Conservation (phyloP, 2,113 vertebrate species). For the Sander vitreus region DNA sequence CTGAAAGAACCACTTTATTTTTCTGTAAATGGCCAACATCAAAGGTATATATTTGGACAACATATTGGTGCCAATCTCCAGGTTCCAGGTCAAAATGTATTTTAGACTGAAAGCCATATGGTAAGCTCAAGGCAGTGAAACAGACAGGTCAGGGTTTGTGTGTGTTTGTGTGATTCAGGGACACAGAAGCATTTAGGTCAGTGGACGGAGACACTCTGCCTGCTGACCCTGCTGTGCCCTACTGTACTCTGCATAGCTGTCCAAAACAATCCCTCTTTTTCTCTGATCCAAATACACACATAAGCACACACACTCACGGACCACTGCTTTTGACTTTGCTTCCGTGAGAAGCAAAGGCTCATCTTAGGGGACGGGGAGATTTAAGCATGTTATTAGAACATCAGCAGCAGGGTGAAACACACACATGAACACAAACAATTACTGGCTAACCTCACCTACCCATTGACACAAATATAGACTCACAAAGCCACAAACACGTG, state of each 20-base stretch:
- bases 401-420: slow-evolving; percentile 48
- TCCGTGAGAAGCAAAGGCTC: slow-evolving; percentile 59
- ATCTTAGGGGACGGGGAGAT: slow-evolving; percentile 47
- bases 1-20: neutral
- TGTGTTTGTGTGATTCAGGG: slow-evolving; percentile 2
- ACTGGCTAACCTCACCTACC: neutral
- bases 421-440: slow-evolving; percentile 17
- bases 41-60: neutral
- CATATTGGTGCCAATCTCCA: neutral
- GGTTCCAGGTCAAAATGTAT: neutral
- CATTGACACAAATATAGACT: slow-evolving; percentile 18
- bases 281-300: slow-evolving; percentile 9
- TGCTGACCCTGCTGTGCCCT: slow-evolving; percentile 51
- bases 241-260: slow-evolving; percentile 24
- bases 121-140: neutral
- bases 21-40: neutral
- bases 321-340: slow-evolving; percentile 31
- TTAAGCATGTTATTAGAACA: slow-evolving; percentile 57
- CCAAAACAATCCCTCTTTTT: slow-evolving; percentile 44
- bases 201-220: slow-evolving; percentile 30
- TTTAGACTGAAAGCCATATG: neutral
- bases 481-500: neutral
- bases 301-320: neutral
- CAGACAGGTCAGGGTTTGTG: neutral
- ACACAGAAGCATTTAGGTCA: slow-evolving; percentile 54